A percentile compares a stretch with the other conserved stretches of the same genome.
Conservation (phyloP, 2,797 vertebrate species). For the Premnoplex brunnescens region DNA sequence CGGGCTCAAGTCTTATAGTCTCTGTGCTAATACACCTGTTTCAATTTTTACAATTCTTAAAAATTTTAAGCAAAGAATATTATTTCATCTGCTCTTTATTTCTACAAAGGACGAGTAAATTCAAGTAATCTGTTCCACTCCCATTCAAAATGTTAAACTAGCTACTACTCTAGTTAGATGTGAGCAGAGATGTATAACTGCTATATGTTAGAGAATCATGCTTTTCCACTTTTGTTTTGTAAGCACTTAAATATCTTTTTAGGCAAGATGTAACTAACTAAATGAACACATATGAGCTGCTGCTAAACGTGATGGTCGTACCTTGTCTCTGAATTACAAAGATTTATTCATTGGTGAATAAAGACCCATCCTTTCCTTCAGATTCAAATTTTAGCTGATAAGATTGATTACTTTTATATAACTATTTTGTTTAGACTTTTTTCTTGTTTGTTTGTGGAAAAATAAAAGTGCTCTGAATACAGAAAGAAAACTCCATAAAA, state of each 20-base stretch:
- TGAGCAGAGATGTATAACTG: not conserved
- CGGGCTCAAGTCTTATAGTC: not conserved
- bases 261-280: not conserved
- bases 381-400: not conserved
- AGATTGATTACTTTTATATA: not conserved
- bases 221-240: not conserved
- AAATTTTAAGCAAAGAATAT: not conserved
- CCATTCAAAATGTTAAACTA: not conserved
- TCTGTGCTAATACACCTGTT: rapidly evolving
- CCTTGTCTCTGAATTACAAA: not conserved
- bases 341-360: not conserved
- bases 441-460: not conserved
- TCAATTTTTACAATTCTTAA: not conserved
- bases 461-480: not conserved
- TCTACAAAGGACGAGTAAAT: not conserved
- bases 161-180: not conserved
- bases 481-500: slow-evolving; percentile 57
- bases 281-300: not conserved
- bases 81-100: not conserved
- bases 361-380: not conserved
- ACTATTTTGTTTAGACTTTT: not conserved
- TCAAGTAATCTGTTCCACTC: not conserved
- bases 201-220: not conserved
- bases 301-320: not conserved
- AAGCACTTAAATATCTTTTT: not conserved